Evolutionary conservation across 2,888 invertebrate genomes (phyloP).

Genomic region (Morpho helenor): DNA sequence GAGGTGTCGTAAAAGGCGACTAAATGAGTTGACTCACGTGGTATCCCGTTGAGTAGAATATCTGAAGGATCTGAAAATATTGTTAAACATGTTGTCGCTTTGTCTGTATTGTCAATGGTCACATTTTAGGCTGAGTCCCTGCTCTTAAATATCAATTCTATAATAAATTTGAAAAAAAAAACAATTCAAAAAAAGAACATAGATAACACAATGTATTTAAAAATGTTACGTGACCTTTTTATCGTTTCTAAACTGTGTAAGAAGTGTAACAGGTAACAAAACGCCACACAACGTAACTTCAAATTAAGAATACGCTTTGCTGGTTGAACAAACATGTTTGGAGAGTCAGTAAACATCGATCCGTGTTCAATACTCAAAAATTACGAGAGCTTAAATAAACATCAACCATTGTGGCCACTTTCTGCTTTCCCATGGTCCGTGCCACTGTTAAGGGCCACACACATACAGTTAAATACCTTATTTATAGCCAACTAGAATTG

Average conservation of each 20-base stretch:
- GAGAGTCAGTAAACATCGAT: conserved; percentile 11
- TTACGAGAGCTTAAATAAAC: conserved; percentile 42
- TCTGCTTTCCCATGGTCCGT: conserved; percentile 57
- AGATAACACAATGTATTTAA: no score
- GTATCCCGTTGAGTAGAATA: no score
- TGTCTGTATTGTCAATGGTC: no score
- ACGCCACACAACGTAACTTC: conserved; percentile 3
- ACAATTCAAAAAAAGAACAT: no score
- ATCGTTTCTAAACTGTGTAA: not conserved
- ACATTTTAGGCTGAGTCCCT: no score
- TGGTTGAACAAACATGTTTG: conserved; percentile 2
- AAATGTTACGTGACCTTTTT: no score
- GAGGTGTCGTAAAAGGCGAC: no score
- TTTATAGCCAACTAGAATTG: conserved; percentile 64
- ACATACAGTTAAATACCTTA: conserved; percentile 71
- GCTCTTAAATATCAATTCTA: no score
- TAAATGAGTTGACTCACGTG: no score
- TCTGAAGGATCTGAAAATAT: no score
- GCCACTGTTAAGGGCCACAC: conserved; percentile 66
- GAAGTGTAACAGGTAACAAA: not conserved
- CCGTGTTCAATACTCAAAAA: conserved; percentile 32
- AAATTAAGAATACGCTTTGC: conserved; percentile 8
- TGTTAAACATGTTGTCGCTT: no score
- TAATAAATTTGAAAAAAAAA: no score
- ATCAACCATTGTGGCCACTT: conserved; percentile 53